Evolutionary conservation across 2,113 vertebrate species (phyloP), one percentile per base, ranked within the genome.

Genomic region (Quiscalus mexicanus): DNA sequence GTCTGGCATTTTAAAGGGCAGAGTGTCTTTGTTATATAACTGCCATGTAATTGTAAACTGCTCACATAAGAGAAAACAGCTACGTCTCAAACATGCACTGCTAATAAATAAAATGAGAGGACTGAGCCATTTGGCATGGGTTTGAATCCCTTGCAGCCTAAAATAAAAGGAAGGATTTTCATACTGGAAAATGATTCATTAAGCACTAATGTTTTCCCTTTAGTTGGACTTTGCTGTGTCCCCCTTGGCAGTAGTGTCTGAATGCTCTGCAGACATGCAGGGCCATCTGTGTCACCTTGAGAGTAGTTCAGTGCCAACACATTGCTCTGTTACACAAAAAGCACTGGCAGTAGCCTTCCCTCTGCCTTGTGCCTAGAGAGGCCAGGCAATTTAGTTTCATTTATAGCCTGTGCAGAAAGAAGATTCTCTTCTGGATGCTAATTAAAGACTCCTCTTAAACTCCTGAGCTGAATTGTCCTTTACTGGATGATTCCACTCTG

Each of bases 171-270:
- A 56, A 84, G 92, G 88, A 89, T 95, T 94, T 96, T 96, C 92
- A 60, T 90, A 91, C 82, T 96, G 93, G 88, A 97, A 96, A 96
- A 94, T 92, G 85, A 96, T 92, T 96, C 96, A 97, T 96, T 96
- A 96, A 94, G 73, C 87, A n/a, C 95, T 97, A 90, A 94, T 96
- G 87, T 94, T 92, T 80, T 95, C 44, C 95, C 83, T 94, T 90
- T 53, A 97, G 92, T 53, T 84, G 80, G 90, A 92, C 92, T 96
- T 95, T 25, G 76, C 96, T 86, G 80, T 93, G 93, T 96, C 45
- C 90, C 95, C 95, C 90, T 94, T 92, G 93, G 92, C 85, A 8
- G 81, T 89, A 50, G 8, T 20, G 85, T 19, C 68, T 84, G 95
- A 93, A 94, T 90, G 92, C 93, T 95, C 87, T 97, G 41, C 71